Conservation (phyloP, 1,140 invertebrate species). For the Cyclina sinensis region DNA sequence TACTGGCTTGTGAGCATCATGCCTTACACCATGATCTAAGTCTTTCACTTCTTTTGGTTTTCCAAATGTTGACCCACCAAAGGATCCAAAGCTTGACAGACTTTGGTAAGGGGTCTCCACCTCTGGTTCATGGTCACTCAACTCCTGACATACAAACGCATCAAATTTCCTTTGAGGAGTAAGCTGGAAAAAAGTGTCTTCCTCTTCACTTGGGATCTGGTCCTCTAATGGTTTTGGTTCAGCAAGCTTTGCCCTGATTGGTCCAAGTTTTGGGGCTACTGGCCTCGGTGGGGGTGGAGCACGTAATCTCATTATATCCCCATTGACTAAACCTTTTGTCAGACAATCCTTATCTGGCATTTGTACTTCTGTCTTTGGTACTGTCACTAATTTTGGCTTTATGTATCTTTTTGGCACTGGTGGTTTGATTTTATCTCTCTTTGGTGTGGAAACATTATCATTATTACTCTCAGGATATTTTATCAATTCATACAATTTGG, state of each 20-base stretch:
- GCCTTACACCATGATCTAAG: background rate
- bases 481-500: constrained; percentile 48
- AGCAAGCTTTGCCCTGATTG: constrained; percentile 1
- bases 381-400: constrained; percentile 56
- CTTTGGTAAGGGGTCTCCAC: constrained; percentile 16
- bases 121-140: background rate
- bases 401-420: constrained; percentile 57
- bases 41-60: constrained; percentile 24
- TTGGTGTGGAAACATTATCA: background rate
- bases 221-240: constrained; percentile 54
- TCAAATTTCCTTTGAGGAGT: constrained; percentile 56
- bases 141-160: constrained; percentile 46
- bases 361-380: constrained; percentile 48
- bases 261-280: constrained; percentile 46
- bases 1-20: background rate
- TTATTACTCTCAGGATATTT: background rate
- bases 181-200: constrained; percentile 22
- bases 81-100: constrained; percentile 59
- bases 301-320: constrained; percentile 34
- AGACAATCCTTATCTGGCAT: constrained; percentile 34
- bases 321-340: constrained; percentile 12
- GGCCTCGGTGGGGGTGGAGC: constrained; percentile 19
- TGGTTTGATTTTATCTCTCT: constrained; percentile 51
- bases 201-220: constrained; percentile 51
- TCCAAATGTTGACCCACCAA: constrained; percentile 46